Conservation (phyloP, 2,888 invertebrate species). For the Pollenia griseotomentosa region DNA sequence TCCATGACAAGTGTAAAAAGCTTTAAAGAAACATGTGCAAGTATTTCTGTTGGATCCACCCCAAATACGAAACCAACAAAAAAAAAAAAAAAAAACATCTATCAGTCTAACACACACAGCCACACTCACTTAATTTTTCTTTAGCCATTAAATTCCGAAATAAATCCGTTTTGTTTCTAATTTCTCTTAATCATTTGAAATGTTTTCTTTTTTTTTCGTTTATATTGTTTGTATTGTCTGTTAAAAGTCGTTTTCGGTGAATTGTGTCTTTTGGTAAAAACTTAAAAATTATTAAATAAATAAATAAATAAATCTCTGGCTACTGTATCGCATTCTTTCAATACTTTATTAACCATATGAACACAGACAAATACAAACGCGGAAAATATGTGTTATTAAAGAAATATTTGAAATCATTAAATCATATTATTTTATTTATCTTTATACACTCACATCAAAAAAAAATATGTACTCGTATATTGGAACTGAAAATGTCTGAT, state of each 20-base stretch:
- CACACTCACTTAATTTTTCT: background rate
- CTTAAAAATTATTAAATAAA: background rate
- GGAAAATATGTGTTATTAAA: conserved; percentile 65
- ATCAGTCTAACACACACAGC: background rate
- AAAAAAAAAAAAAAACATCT: background rate
- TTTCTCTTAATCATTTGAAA: conserved; percentile 66
- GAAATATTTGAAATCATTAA: conserved; percentile 73
- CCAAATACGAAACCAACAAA: conserved; percentile 29
- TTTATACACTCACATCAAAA: conserved; percentile 6
- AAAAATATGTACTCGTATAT: background rate
- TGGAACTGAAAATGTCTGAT: conserved; percentile 20
- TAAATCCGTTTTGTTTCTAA: conserved; percentile 65
- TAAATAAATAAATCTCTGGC: conserved; percentile 47
- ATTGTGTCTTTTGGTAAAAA: conserved; percentile 25
- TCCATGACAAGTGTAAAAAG: conserved; percentile 65
- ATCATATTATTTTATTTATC: conserved; percentile 68
- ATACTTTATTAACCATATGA: conserved; percentile 47
- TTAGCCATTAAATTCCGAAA: conserved; percentile 42
- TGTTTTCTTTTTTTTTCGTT: conserved; percentile 22
- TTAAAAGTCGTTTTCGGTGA: conserved; percentile 35
- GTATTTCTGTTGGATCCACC: too few species aligned
- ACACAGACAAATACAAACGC: conserved; percentile 7
- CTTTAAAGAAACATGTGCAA: background rate
- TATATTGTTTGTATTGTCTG: conserved; percentile 17
- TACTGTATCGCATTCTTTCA: conserved; percentile 60